Percentiles rank a stretch among this genome's conserved stretches.
Conservation (phyloP, 2,797 vertebrate genomes). For the Simalia tracyae region DNA sequence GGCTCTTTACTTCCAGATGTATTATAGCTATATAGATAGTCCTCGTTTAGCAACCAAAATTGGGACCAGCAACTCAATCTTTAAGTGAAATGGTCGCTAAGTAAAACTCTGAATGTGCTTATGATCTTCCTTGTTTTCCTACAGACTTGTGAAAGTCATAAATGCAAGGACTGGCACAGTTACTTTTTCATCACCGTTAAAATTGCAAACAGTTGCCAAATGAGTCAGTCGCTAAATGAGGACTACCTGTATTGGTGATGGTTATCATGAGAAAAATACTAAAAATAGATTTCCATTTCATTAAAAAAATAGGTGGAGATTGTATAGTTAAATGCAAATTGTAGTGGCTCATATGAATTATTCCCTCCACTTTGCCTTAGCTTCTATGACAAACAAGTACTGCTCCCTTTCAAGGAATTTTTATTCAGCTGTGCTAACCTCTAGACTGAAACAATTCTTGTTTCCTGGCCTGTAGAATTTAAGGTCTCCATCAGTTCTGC, state of each 20-base stretch:
- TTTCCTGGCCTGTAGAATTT: constrained; percentile 86
- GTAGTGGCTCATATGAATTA: neutral
- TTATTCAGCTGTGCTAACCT: constrained; percentile 82
- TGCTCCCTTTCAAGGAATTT: constrained; percentile 52
- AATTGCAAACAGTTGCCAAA: neutral
- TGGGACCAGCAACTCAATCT: no score
- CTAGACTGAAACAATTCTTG: constrained; percentile 88
- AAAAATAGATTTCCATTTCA: neutral
- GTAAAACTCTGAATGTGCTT: no score
- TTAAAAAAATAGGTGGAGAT: neutral
- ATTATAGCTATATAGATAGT: neutral
- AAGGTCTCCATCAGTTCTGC: constrained; percentile 87
- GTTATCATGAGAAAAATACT: neutral
- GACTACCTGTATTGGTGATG: neutral
- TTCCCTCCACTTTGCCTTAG: constrained; percentile 37
- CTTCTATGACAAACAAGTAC: constrained; percentile 49
- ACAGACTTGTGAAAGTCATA: neutral
- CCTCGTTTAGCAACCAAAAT: no score
- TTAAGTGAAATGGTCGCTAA: no score
- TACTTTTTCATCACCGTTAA: neutral
- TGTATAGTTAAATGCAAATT: neutral
- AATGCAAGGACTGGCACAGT: neutral
- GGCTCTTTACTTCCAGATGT: neutral
- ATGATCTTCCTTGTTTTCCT: no score
- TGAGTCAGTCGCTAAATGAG: neutral